Percentiles rank a stretch among this genome's conserved stretches.
These are phyloP conservation scores for Arbacia lixula DNA, from an alignment of 53 echinoderm and acorn worm genomes.

Conservation along the genomic window DNA sequence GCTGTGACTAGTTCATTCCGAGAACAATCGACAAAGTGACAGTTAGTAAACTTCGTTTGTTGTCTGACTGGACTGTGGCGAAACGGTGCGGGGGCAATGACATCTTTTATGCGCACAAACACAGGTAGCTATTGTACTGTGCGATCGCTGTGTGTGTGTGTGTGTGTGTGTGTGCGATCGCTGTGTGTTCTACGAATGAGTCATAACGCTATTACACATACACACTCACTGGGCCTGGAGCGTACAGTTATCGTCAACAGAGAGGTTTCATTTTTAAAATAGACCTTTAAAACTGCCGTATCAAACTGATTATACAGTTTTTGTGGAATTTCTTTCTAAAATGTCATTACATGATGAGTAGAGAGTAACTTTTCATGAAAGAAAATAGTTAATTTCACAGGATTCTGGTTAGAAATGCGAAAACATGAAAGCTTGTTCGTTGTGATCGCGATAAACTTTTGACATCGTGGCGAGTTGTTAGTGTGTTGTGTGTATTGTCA, in stretches of 20 bases:
- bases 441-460: not conserved
- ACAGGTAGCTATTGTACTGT: slow-evolving; percentile 5
- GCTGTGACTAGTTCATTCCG: not conserved
- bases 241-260: too few species aligned
- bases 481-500: slow-evolving; percentile 4
- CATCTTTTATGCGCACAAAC: not conserved
- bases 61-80: not conserved
- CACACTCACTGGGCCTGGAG: too few species aligned
- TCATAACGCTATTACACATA: not conserved
- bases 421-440: slow-evolving; percentile 30
- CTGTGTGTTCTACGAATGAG: not conserved
- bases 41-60: slow-evolving; percentile 3
- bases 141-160: too few species aligned
- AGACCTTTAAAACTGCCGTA: too few species aligned
- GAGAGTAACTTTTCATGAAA: too few species aligned
- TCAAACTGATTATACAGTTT: too few species aligned
- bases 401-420: not conserved
- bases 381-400: too few species aligned
- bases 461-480: not conserved
- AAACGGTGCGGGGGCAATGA: slow-evolving; percentile 23
- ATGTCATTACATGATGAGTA: too few species aligned
- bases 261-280: too few species aligned
- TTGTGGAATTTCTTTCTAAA: too few species aligned
- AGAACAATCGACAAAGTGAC: too few species aligned
- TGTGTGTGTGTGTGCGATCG: too few species aligned